Evolutionary conservation across 2,888 invertebrate genomes (phyloP), one percentile per base, ranked within the genome.

Genomic region (Zootermopsis nevadensis): DNA sequence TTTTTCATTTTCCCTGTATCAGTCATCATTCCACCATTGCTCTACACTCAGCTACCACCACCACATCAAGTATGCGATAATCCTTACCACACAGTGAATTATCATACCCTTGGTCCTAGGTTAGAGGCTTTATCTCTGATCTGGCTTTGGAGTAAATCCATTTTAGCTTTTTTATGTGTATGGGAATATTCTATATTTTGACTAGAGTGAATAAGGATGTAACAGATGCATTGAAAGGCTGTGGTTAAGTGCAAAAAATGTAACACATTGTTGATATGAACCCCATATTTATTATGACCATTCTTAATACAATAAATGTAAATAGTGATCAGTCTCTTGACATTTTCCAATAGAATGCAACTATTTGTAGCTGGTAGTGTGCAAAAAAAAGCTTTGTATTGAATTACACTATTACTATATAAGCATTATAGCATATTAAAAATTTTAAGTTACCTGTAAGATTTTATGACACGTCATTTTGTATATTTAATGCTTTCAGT

Each of bases 271-370:
- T 31, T 33, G 31, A 33, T 15, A 31, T 69, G 15, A 69, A 69
- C 15, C 12, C 19, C 60, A 2, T 27, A 60, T 60, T 60, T 60
- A 27, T 60, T 60, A 60, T 12, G 48, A 48, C 48, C 48, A 48
- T 48, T 48, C 15, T 48, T 48, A 19, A 19, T 48, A 19, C 48
- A 3, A n/a, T 60, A 60, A 48, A 60, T 60, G 27, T 60, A n/a
- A n/a, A 60, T 60, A 27, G n/a, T 48, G 6, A n/a, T 60, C n/a
- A n/a, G 60, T 60, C 19, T 27, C n/a, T 15, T 27, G 60, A 60
- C 60, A 60, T n/a, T 48, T 48, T 48, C 48, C 48, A 48, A 48
- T 8, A 60, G 60, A 60, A n/a, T 60, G 60, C 60, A 60, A 60
- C 27, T 60, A 60, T 60, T 27, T n/a, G 8, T 60, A 60, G n/a